Conservation (phyloP, 2,797 vertebrate genomes). For the Cossypha dichroa region DNA sequence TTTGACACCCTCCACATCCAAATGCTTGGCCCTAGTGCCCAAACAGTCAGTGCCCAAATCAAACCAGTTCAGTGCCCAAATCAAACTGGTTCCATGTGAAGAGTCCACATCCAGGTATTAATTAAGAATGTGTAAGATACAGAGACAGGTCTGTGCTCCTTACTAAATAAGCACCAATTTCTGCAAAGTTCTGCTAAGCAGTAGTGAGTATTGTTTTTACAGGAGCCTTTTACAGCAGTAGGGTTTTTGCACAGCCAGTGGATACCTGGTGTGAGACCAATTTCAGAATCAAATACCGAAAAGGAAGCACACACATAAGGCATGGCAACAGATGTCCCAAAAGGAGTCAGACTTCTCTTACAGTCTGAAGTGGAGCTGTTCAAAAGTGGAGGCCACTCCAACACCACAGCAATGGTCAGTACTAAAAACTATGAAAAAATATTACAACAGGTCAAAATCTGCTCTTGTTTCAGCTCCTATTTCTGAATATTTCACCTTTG, state of each 20-base stretch:
- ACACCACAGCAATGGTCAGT: background rate
- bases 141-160: background rate
- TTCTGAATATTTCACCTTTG: background rate
- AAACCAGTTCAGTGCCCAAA: background rate
- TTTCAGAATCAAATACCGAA: background rate
- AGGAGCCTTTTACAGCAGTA: background rate
- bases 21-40: fast-evolving
- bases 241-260: background rate
- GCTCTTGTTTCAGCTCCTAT: background rate
- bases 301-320: background rate
- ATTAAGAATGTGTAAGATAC: background rate
- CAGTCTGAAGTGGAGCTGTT: background rate
- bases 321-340: background rate
- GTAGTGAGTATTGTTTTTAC: background rate
- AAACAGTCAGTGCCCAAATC: background rate
- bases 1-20: background rate
- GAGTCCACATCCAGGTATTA: background rate
- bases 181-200: background rate
- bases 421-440: background rate
- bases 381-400: fast-evolving
- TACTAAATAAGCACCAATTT: background rate
- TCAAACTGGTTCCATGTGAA: fast-evolving
- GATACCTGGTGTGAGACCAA: background rate
- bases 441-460: background rate
- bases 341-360: background rate